Evolutionary conservation across 2,113 vertebrate genomes (phyloP), one percentile per base, ranked within the genome.

Genomic region (Cyanoramphus novaezelandiae): DNA sequence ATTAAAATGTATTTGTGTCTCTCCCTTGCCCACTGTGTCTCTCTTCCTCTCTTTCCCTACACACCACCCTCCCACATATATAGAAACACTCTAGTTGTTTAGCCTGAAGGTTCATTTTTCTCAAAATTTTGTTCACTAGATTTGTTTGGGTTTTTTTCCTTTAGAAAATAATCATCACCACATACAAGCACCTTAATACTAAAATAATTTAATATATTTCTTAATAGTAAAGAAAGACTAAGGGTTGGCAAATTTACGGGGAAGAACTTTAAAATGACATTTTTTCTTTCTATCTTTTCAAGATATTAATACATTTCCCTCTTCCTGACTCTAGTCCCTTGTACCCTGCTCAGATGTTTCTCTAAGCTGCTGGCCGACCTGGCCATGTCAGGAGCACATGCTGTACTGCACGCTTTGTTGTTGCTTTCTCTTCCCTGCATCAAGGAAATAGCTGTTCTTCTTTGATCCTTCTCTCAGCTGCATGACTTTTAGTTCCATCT

Each of bases 391-490:
- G 90, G 62, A 96, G 91, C 72, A 90, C 93, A 92, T 1, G 2
- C 74, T 80, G 67, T 35, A 95, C 64, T 69, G 86, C 82, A 84
- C 39, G 19, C 90, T 97, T 93, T 86, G 80, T 83, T 88, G 80
- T 87, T 82, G 50, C 85, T 91, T 92, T 95, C 82, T 92, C 78
- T 90, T 68, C 50, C 63, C 74, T 12, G 74, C 86, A 94, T 95
- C 94, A 97, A 97, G 95, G 92, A 96, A 95, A 83, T 46, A 79
- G 65, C 85, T 88, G 78, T 65, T 92, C 53, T 68, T 85, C 85
- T 97, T 93, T 97, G 96, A 97, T 95, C 93, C 57, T 76, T 89
- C 78, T 71, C 74, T 90, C 81, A 92, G 93, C 82, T 78, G 89
- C 82, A 72, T 23, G 71, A 87, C 91, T 95, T 94, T 86, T 80